Base-by-base conservation (phyloP, 2,113 vertebrate genomes). In the Perca schrenkii region DNA sequence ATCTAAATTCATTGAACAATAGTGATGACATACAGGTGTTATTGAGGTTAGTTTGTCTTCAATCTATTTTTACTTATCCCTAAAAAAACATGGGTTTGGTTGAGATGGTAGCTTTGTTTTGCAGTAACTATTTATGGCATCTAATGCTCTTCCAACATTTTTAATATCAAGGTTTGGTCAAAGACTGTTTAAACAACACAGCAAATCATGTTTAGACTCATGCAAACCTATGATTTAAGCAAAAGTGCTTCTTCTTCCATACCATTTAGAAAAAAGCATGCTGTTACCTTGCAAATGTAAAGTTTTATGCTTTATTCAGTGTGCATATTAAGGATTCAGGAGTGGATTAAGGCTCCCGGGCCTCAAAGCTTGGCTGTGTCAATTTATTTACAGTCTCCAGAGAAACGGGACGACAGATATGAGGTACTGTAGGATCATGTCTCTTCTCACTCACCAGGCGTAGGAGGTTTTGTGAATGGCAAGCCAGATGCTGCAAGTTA, bases 331-430 rank as follows among this genome's bases (percentile, higher is more conserved):
- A 74, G 89, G 86, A 93, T 88, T 93, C 85, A 91, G 64, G 66
- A 77, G 80, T 80, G 88, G 92, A 92, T 91, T 93, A 92, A 78
- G 80, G 71, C 54, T 85, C 81, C 80, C 3, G 50, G 53, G 68
- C 74, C 84, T 17, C 84, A 86, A 92, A 92, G 86, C 72, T 22
- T 4, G 34, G 56, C 80, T 77, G 52, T 68, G 89, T 90, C 79
- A n/a, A 90, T 91, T 86, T 92, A 92, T 93, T 92, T 90, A 74
- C 89, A 13, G 72, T 92, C 87, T 91, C 91, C 87, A 76, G 66
- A 87, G 90, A 82, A 90, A 89, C 86, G 25, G 76, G 74, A 82
- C 63, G 70, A 88, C 84, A 77, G 83, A 91, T 80, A 54, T 71
- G 86, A 89, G 89, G 87, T 16, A 68, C 79, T 77, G 77, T 69